These are phyloP conservation scores for Brienomyrus longianalis DNA, from an alignment of 2,113 vertebrate species.

Conservation along the genomic window DNA sequence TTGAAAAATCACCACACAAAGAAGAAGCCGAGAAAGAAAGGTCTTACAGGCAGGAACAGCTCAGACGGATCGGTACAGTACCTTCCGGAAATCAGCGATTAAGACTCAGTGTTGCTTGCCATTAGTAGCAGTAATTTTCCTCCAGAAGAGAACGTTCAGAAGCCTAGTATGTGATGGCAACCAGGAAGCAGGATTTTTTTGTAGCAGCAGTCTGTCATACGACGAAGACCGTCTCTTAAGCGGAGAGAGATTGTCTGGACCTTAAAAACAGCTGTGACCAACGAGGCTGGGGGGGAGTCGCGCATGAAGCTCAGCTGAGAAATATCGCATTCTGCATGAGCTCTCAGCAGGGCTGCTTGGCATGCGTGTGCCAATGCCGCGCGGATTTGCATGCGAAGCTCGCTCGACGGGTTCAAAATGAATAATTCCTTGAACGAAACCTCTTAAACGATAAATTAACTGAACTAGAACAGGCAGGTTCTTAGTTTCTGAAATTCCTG, in stretches of 20 bases:
- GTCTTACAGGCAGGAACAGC: not conserved
- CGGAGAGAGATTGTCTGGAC: not conserved
- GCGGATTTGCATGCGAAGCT: not conserved
- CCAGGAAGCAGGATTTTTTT: not conserved
- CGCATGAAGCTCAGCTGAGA: not conserved
- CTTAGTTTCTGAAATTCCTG: conserved; percentile 48
- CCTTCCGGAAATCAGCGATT: not conserved
- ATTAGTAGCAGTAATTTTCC: not conserved
- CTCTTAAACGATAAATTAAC: conserved; percentile 49
- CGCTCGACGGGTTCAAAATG: conserved; percentile 34
- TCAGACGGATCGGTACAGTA: not conserved
- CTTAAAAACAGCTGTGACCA: not conserved
- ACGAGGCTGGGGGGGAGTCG: not conserved
- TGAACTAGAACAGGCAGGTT: conserved; percentile 50
- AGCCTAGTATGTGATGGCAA: not conserved
- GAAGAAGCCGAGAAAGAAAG: not conserved
- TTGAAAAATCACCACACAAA: not conserved
- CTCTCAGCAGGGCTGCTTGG: not conserved
- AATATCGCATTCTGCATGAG: not conserved
- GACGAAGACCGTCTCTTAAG: not conserved
- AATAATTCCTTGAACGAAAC: conserved; percentile 40
- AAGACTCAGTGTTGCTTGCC: not conserved
- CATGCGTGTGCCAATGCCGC: not conserved
- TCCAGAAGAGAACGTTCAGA: not conserved
- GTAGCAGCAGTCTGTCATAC: not conserved